phyloP scores from a whole-genome alignment of 1,140 invertebrate species.

The Uloborus diversus region DNA sequence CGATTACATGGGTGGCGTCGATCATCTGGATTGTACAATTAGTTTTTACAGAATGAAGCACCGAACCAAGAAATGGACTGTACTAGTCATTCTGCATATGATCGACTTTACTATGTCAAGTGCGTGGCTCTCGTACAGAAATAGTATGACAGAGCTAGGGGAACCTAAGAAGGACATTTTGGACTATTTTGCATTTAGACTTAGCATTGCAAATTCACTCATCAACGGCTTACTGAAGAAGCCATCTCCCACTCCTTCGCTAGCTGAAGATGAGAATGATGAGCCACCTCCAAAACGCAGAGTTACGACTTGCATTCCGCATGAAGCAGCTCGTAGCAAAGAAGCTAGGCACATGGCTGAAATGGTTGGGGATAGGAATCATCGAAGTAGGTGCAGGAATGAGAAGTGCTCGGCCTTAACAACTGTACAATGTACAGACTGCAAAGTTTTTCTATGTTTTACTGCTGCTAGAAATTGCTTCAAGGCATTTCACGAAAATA shows the following conservation, averaged over 20 bases:
- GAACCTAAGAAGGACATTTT: slow-evolving; percentile 10
- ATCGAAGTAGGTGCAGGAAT: background rate
- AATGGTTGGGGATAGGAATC: background rate
- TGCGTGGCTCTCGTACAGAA: slow-evolving; percentile 58
- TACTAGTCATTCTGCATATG: slow-evolving; percentile 58
- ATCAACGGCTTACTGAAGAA: background rate
- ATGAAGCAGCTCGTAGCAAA: background rate
- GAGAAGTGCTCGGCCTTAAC: background rate
- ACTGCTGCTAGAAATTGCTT: background rate
- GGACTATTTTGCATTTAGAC: background rate
- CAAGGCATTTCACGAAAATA: too few species aligned
- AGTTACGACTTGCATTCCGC: background rate
- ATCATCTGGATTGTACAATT: slow-evolving; percentile 54
- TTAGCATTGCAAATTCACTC: background rate
- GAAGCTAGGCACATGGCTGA: background rate
- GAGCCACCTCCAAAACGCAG: background rate
- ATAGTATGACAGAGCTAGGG: background rate
- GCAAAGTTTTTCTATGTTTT: background rate
- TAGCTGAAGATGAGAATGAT: background rate
- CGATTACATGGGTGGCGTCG: slow-evolving; percentile 59
- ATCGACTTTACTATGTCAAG: slow-evolving; percentile 56
- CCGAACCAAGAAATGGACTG: slow-evolving; percentile 58
- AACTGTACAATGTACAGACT: background rate
- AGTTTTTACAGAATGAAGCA: slow-evolving; percentile 51
- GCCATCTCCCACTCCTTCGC: background rate